phyloP scores from a whole-genome alignment of 2,797 vertebrate species.

The Ptychobarbus kaznakovi region DNA sequence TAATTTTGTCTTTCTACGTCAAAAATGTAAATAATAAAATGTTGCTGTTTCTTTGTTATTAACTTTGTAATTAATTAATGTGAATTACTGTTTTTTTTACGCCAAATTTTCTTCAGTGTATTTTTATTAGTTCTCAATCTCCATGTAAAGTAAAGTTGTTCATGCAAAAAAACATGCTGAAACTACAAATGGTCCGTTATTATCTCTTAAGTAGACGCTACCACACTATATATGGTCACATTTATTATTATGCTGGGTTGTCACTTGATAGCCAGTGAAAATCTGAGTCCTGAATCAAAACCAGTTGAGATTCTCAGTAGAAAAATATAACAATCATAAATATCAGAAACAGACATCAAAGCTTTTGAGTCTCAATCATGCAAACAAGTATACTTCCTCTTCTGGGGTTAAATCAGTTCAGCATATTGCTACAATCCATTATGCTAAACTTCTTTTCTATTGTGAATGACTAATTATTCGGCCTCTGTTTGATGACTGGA shows the following conservation, averaged over 20 bases:
- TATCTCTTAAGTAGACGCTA: not conserved
- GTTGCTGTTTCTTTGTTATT: not conserved
- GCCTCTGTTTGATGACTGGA: constrained; percentile 17
- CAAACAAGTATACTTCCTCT: constrained; percentile 2
- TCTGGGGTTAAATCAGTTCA: not conserved
- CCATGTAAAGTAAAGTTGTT: not conserved
- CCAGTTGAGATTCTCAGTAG: constrained; percentile 10
- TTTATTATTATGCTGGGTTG: not conserved
- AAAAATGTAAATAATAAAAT: too few relatives aligned
- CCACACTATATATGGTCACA: not conserved
- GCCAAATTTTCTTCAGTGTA: too few relatives aligned
- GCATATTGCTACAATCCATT: not conserved
- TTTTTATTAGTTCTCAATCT: too few relatives aligned
- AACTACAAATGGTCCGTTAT: not conserved
- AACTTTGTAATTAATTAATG: too few relatives aligned
- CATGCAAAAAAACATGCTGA: not conserved
- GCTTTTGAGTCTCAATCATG: constrained; percentile 7
- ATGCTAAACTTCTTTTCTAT: not conserved
- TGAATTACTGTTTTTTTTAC: too few relatives aligned
- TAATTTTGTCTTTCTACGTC: too few relatives aligned
- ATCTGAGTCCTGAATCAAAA: not conserved
- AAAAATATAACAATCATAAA: not conserved
- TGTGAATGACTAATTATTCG: constrained; percentile 10
- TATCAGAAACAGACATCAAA: not conserved
- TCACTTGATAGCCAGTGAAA: not conserved